A percentile compares a stretch with the other conserved stretches of the same genome.
Conservation (phyloP, 2,888 invertebrate species). For the Spodoptera exigua region DNA sequence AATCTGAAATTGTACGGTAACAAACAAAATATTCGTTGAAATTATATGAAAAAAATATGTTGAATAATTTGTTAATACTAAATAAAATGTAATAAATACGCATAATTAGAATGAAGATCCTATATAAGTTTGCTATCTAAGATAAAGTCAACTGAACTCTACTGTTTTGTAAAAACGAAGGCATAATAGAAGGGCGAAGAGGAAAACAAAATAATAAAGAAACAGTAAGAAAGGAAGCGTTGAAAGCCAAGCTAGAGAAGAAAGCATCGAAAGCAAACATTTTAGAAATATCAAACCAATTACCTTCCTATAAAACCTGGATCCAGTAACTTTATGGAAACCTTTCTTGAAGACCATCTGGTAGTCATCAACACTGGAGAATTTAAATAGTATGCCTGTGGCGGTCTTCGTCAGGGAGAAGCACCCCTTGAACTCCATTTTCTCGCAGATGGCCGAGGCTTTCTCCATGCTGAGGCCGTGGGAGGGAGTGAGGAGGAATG, state of each 20-base stretch:
- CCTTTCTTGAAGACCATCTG: constrained; percentile 96
- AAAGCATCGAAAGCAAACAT: constrained; percentile 42
- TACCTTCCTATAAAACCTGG: constrained; percentile 96
- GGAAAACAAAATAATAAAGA: constrained; percentile 31
- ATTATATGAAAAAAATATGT: no score
- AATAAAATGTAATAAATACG: no score
- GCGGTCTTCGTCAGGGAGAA: constrained; percentile 96
- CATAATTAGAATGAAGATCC: background rate
- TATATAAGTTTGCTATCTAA: background rate
- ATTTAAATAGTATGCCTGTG: constrained; percentile 96
- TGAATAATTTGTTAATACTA: no score
- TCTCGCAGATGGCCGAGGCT: constrained; percentile 95
- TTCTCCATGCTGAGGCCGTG: constrained; percentile 96
- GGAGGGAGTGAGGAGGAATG: constrained; percentile 95
- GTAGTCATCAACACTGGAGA: constrained; percentile 95
- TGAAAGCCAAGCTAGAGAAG: constrained; percentile 28
- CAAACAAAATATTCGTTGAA: no score
- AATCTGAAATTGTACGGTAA: constrained; percentile 82
- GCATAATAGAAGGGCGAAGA: constrained; percentile 70
- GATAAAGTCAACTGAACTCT: background rate
- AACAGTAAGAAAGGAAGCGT: constrained; percentile 26
- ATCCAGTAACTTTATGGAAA: constrained; percentile 96
- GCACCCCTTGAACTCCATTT: constrained; percentile 96
- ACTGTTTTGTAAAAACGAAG: background rate
- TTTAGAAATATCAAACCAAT: constrained; percentile 60